Evolutionary conservation across 2,113 vertebrate genomes (phyloP), one percentile per base, ranked within the genome.

Genomic region (Strix uralensis): DNA sequence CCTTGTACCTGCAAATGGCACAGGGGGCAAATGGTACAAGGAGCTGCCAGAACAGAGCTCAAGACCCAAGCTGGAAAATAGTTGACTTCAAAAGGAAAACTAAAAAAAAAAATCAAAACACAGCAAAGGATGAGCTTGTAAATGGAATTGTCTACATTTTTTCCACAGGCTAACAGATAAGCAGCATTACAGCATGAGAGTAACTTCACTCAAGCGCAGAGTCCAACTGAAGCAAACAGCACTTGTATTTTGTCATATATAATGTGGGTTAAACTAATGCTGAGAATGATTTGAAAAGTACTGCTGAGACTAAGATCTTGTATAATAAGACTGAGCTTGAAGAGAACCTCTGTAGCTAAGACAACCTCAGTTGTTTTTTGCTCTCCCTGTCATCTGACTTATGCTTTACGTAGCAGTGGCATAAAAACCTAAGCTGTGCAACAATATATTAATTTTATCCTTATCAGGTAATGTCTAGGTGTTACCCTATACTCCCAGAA

Each of bases 121-220:
- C 21, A 57, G 40, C 1, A 6, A 75, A 58, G 30, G 10, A 57
- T 58, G 36, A 77, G 62, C 8, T 15, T 27, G 34, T 52, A 86
- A 84, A 65, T 6, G 30, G 14, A 80, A 38, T 74, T 4, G 4
- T 14, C 40, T 80, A 8, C 15, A 2, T 36, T 87, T 36, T 51
- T 59, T 23, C 36, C 47, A 8, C 22, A 15, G 26, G 23, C 30
- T 84, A 40, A 36, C 4, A 82, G 70, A 38, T 10, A 47, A 4
- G 5, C 29, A 47, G 11, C 1, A 1, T 34, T 26, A 65, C 5
- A 51, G 14, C 1, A 1, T 7, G 1, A 63, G 26, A 34, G 5
- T 15, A 69, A 57, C 44, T 77, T 46, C 23, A 20, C 8, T 36
- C 32, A 26, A 52, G 81, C 1, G 2, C 42, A 87, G 80, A 86